Base-by-base conservation (phyloP, 2,888 invertebrate species). In the Chloroclysta siterata region DNA sequence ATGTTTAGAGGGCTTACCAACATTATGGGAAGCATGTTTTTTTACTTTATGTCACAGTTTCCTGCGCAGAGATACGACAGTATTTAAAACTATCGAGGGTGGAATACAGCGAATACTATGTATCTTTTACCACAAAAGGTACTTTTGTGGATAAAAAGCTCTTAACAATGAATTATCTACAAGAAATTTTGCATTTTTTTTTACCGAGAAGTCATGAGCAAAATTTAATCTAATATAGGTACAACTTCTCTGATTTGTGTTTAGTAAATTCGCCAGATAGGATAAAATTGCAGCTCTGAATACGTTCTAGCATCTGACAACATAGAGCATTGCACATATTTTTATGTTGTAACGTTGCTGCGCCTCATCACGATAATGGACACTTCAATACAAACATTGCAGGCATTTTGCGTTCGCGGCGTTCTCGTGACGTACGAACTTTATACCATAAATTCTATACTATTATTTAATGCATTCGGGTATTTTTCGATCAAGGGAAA, bases 331-430 rank as follows among this genome's bases (percentile, higher is more conserved):
- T 68, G 69, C 60, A 64, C 64, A 72, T 71, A 77, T 78, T 77
- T 79, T 77, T 78, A 77, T 78, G 73, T 74, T 70, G 73, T 78
- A 72, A 72, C 71, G 60, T 73, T 75, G 71, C 71, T 66, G 77
- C 77, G 76, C 72, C 82, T 87, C 85, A 86, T 88, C 85, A 85
- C 66, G 81, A 82, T 87, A 88, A 87, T 87, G 87, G 86, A 83
- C 77, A 78, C 73, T 83, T 79, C 81, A 82, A 81, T 83, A 75
- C 77, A 77, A 80, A 79, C 78, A 75, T 70, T 71, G 77, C 77
- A 72, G 73, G 65, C 75, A 74, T 75, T 77, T 74, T 72, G 77
- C 74, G 72, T 72, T 76, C 69, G 73, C 72, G 70, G 67, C 68
- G 66, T 68, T 60, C 66, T 54, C 57, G 50, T 36, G 44, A 64